These are phyloP conservation scores for Cynopterus brachyotis DNA, from an alignment of 2,113 vertebrate species.

Conservation along the genomic window DNA sequence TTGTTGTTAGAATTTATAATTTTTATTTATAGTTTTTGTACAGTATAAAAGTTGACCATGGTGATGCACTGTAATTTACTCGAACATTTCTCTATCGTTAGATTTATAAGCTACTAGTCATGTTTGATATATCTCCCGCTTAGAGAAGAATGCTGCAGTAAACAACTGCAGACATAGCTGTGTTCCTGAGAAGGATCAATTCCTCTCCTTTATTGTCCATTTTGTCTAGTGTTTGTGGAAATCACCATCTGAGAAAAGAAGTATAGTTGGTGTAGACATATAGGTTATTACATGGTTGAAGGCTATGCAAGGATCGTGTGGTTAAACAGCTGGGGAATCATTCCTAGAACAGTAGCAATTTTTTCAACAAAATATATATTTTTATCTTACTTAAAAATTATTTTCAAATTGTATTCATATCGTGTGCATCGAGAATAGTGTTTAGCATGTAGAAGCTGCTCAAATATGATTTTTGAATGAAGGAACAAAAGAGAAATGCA, in stretches of 20 bases:
- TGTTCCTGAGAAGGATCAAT: neutral
- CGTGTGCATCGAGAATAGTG: neutral
- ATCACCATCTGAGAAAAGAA: neutral
- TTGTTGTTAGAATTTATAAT: neutral
- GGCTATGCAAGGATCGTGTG: neutral
- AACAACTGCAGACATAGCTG: neutral
- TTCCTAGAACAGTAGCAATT: neutral
- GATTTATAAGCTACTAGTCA: neutral
- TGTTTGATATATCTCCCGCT: neutral
- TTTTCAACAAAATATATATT: neutral
- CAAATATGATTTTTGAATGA: neutral
- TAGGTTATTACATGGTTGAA: neutral
- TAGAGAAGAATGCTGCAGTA: neutral
- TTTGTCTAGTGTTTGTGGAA: neutral
- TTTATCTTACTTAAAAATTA: neutral
- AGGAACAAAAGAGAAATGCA: neutral
- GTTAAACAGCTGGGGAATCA: neutral
- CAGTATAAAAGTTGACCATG: neutral
- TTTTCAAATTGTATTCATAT: neutral
- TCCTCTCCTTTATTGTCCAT: neutral
- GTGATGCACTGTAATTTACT: neutral
- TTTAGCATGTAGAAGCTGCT: neutral
- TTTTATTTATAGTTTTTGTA: neutral
- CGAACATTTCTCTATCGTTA: neutral
- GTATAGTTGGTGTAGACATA: neutral